These are phyloP conservation scores for Alauda arvensis DNA, from an alignment of 2,797 vertebrate species.

Conservation along the genomic window DNA sequence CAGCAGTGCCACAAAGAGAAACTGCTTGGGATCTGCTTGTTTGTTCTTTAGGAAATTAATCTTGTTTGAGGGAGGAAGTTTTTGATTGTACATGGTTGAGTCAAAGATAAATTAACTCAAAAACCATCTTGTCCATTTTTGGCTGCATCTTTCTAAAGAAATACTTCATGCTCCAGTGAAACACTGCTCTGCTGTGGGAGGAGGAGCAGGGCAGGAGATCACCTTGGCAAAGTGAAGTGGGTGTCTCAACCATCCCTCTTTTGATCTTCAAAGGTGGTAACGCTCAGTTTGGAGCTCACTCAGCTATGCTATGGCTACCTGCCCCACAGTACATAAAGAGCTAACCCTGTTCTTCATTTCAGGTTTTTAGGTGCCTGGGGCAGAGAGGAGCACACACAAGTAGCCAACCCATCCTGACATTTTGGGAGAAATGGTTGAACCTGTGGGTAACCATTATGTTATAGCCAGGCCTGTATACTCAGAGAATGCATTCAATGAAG, in stretches of 20 bases:
- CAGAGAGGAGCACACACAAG: conserved; percentile 30
- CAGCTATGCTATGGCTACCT: conserved; percentile 37
- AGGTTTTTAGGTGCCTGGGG: conserved; percentile 56
- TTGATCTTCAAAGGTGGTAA: conserved; percentile 74
- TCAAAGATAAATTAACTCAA: conserved; percentile 4
- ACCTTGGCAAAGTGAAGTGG: conserved; percentile 11
- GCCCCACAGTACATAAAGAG: conserved; percentile 53
- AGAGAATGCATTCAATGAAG: conserved; percentile 78
- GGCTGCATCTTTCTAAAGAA: conserved; percentile 25
- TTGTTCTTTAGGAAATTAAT: neutral
- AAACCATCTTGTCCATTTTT: neutral
- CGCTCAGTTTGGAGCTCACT: conserved; percentile 67
- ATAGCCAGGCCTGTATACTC: conserved; percentile 87
- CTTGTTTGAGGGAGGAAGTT: neutral
- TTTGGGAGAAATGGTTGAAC: conserved; percentile 73
- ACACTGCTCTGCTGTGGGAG: conserved; percentile 15
- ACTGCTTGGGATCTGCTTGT: neutral
- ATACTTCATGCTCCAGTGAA: conserved; percentile 33
- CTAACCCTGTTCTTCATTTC: conserved; percentile 55
- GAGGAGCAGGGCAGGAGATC: conserved; percentile 9
- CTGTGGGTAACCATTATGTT: conserved; percentile 79
- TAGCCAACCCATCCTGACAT: neutral
- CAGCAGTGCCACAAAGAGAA: neutral
- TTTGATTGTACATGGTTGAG: neutral
- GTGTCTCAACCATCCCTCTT: conserved; percentile 55